Base-by-base conservation (phyloP, 2,797 vertebrate species). In the Amblyopsis hoosieri region DNA sequence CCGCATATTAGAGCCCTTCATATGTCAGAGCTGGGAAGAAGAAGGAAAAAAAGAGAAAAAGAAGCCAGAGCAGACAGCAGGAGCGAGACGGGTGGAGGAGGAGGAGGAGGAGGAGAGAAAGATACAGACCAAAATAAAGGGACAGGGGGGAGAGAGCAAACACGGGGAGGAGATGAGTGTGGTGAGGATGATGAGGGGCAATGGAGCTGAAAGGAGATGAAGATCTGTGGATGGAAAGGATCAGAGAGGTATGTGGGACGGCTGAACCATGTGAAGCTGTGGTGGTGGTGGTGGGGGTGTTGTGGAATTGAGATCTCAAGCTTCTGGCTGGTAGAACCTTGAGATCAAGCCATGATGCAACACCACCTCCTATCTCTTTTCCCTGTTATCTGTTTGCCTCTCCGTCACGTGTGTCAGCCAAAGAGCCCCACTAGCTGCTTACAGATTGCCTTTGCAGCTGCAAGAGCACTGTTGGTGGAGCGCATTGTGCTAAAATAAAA, bases 311-410 rank as follows among this genome's bases (percentile, higher is more conserved):
- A 62, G 66, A 69, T 62, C 42, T 80, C 71, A 71, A 74, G 78
- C 56, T 75, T 58, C 67, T 68, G 78, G 79, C 69, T 70, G 64
- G 23, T 53, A 77, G 74, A 57, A 78, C 64, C 79, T 17, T 29
- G 78, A 85, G 84, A 84, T 72, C 70, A 75, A 51, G 57, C 54
- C 77, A 66, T 78, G 75, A 83, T 57, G 65, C 72, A 83, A 69
- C 29, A 15, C 54, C 45, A 59, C 6, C 17, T 15, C 13, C 17
- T 3, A 23, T 51, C 19, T 2, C 9, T 60, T 58, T 47, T 57
- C 12, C 61, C 48, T 19, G 8, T 13, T 42, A 9, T 3, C 33
- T 45, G 4, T 37, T n/a, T 14, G 14, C 8, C 17, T 62, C 47
- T 9, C 3, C n/a, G 6, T 23, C 48, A n/a, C 31, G 29, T 45